Base-by-base conservation (phyloP, 2,113 vertebrate species). In the Phyllostomus hastatus region DNA sequence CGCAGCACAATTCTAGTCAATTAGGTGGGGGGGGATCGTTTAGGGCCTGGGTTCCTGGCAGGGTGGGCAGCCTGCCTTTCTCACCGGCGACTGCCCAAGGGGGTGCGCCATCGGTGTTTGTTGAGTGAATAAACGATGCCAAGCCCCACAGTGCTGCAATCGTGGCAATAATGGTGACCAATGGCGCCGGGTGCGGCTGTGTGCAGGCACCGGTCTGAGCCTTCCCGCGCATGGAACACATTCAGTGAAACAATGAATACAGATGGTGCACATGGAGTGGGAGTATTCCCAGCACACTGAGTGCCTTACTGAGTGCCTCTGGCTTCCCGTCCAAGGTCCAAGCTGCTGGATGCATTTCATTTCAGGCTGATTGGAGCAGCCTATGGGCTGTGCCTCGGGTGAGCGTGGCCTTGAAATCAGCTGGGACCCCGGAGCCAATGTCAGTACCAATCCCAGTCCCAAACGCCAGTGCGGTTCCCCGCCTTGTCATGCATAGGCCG, bases 201-300 rank as follows among this genome's bases (percentile, higher is more conserved):
- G 20, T 3, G 46, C 24, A 9, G 52, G 50, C 35, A 0, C 12
- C 24, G 1, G 28, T 67, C 22, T 7, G 7, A 67, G 72, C 19
- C 59, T 43, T 50, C 9, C 72, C 66, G 22, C 0, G 0, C 0
- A 0, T 4, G 33, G 4, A 19, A 24, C 8, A 8, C 8, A 0
- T 16, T 48, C n/a, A 16, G 0, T 1, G 38, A 10, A 5, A 57
- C 67, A 33, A 24, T 0, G n/a, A 20, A 7, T n/a, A 33, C 24
- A 1, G 17, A 31, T 0, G 19, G 20, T 5, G 1, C 0, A 10
- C 26, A 4, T 24, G 1, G 8, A 0, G 3, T 33, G 24, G 35
- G 61, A 4, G 11, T 6, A 2, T 19, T 20, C 12, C 19, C 11
- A 6, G 38, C 7, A 33, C 17, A 6, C 1, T 10, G 41, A 43